Percentiles rank a stretch among this genome's conserved stretches.
Conservation (phyloP, 1,140 invertebrate genomes). For the Pygmarrhopalites habei region DNA sequence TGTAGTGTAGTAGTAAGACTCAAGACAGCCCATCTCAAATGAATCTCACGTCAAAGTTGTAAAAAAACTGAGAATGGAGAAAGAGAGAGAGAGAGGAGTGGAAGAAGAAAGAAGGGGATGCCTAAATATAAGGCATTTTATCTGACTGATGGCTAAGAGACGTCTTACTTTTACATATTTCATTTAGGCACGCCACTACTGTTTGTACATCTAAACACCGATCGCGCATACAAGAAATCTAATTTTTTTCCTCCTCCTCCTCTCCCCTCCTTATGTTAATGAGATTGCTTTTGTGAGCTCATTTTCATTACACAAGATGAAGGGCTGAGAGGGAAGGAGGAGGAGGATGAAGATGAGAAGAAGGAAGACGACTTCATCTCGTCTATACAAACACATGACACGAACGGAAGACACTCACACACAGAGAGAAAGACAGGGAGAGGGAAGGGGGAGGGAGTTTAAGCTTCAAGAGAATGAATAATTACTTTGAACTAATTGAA, state of each 20-base stretch:
- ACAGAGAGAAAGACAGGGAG: no score
- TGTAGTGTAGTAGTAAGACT: no score
- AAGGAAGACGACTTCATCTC: no score
- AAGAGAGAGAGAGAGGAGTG: not conserved
- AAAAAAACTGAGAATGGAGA: not conserved
- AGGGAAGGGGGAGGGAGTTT: not conserved
- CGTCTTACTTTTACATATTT: constrained; percentile 19
- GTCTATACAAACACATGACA: no score
- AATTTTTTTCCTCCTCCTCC: not conserved
- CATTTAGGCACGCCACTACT: constrained; percentile 20
- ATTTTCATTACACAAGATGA: constrained; percentile 15
- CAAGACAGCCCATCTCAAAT: no score
- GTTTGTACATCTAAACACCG: constrained; percentile 21
- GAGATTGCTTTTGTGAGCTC: constrained; percentile 4
- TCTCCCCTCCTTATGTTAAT: constrained; percentile 7
- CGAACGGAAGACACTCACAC: no score
- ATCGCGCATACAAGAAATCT: not conserved
- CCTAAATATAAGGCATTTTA: constrained; percentile 11
- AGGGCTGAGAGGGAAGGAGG: not conserved
- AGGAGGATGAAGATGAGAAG: not conserved
- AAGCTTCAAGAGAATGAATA: constrained; percentile 20
- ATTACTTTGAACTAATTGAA: constrained; percentile 27
- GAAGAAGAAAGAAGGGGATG: not conserved
- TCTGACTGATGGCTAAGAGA: constrained; percentile 13
- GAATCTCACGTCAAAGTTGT: constrained; percentile 8